A percentile compares a stretch with the other conserved stretches of the same genome.
phyloP scores from a whole-genome alignment of 2,888 invertebrate genomes.

The Podabrus alpinus region DNA sequence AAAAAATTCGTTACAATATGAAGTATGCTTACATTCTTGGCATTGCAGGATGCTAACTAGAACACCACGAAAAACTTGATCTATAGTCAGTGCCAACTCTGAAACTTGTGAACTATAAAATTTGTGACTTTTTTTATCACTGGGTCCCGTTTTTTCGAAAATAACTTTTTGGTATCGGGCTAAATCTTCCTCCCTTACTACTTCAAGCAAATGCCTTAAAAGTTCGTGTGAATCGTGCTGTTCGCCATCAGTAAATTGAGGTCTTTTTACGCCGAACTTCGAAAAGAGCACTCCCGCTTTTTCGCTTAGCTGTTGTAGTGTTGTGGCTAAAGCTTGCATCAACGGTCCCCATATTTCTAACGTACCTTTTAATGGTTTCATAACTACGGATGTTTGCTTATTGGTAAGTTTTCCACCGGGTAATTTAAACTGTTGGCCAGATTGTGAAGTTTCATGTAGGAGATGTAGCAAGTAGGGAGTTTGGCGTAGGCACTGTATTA shows the following conservation, averaged over 20 bases:
- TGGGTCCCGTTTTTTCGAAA: conserved; percentile 75
- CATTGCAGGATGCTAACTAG: conserved; percentile 89
- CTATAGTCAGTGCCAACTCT: conserved; percentile 77
- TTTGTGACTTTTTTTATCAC: conserved; percentile 76
- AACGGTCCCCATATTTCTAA: conserved; percentile 72
- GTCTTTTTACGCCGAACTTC: conserved; percentile 68
- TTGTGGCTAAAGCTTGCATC: conserved; percentile 69
- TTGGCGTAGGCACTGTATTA: conserved; percentile 89
- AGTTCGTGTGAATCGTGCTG: conserved; percentile 98
- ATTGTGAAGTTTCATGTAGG: conserved; percentile 68
- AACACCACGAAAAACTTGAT: conserved; percentile 92
- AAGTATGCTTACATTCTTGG: conserved; percentile 84
- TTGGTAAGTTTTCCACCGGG: conserved; percentile 72
- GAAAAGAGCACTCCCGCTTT: conserved; percentile 69
- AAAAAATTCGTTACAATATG: conserved; percentile 89
- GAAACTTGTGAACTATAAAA: conserved; percentile 82
- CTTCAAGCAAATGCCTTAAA: conserved; percentile 86
- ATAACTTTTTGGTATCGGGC: conserved; percentile 84
- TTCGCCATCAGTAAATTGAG: conserved; percentile 89
- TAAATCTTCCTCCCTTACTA: conserved; percentile 75
- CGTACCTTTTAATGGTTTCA: conserved; percentile 52
- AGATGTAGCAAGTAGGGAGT: conserved; percentile 76
- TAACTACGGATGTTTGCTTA: conserved; percentile 37
- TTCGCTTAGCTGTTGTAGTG: conserved; percentile 61
- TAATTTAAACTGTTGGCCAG: conserved; percentile 71